Base-by-base conservation (phyloP, 2,888 invertebrate species). In the Zootermopsis nevadensis region DNA sequence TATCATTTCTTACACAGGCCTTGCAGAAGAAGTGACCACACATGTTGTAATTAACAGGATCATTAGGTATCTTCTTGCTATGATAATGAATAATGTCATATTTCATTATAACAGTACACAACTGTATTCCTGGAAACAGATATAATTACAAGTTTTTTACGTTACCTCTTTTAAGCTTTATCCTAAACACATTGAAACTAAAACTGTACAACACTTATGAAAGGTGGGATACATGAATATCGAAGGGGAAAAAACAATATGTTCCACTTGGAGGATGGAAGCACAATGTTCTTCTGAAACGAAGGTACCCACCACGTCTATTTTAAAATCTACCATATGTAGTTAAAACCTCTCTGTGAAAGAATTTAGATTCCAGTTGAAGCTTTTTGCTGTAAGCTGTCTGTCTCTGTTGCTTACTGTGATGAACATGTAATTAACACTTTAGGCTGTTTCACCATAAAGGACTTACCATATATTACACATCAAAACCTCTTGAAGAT, bases 11-110 rank as follows among this genome's bases (percentile, higher is more conserved):
- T 74, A 74, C 24, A n/a, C 74, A 74, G 15, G 74, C 24, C n/a
- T 74, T 74, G 38, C 74, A 74, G 33, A 35, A 74, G 42, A 74
- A 74, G 33, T 74, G 74, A 19, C 74, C 74, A 74, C 74, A 74
- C n/a, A 74, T 74, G 33, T 35, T 38, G 27, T 74, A 42, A 38
- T 74, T 74, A n/a, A 74, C n/a, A 24, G 74, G 74, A n/a, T 35
- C 38, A 38, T 38, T n/a, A 22, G 74, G 74, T n/a, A 74, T n/a
- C 24, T 74, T 42, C 74, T 38, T 22, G 38, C 74, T 74, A n/a
- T 4, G n/a, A 8, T 60, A 60, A 60, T 8, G 27, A 27, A 60
- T 60, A 2, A 2, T 27, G 30, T 30, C 19, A 15, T 27, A 3
- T 66, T 30, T 66, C 7, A 66, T n/a, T 27, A 66, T n/a, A 66